These are phyloP conservation scores for Lepilemur septentrionalis DNA, from an alignment of 2,797 vertebrate genomes.

Conservation along the genomic window DNA sequence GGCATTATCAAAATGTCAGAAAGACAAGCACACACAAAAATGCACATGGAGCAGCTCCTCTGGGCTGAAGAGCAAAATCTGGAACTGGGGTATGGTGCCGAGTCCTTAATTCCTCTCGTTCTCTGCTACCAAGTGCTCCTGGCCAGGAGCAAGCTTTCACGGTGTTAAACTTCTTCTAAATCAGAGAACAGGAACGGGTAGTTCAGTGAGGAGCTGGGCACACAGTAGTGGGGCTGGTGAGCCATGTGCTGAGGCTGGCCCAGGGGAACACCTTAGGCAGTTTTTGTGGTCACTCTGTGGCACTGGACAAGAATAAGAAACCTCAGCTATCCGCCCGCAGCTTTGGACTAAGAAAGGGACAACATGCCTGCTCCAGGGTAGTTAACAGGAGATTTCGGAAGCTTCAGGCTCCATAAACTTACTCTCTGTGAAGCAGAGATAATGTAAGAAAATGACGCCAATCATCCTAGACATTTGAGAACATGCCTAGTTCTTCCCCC, in stretches of 20 bases:
- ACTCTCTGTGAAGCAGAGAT: background rate
- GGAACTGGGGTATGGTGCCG: too few relatives aligned
- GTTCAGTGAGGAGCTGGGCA: background rate
- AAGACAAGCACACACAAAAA: background rate
- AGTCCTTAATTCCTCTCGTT: background rate
- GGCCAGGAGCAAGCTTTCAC: background rate
- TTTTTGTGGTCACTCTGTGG: background rate
- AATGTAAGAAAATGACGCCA: conserved; percentile 58
- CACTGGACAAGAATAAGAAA: background rate
- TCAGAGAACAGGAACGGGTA: background rate
- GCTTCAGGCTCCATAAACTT: background rate
- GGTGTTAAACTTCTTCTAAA: background rate
- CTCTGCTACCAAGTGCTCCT: background rate
- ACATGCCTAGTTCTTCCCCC: background rate
- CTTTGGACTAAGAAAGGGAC: background rate
- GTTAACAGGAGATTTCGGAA: background rate
- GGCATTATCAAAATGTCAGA: background rate
- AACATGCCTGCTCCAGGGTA: background rate
- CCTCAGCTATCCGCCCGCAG: background rate
- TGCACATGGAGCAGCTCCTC: background rate
- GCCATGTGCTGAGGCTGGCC: background rate
- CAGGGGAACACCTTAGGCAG: background rate
- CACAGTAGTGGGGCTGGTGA: background rate
- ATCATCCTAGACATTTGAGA: conserved; percentile 62
- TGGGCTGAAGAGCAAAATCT: background rate